Evolutionary conservation across 2,797 vertebrate species (phyloP), one percentile per base, ranked within the genome.

Genomic region (Leucoraja ocellata): DNA sequence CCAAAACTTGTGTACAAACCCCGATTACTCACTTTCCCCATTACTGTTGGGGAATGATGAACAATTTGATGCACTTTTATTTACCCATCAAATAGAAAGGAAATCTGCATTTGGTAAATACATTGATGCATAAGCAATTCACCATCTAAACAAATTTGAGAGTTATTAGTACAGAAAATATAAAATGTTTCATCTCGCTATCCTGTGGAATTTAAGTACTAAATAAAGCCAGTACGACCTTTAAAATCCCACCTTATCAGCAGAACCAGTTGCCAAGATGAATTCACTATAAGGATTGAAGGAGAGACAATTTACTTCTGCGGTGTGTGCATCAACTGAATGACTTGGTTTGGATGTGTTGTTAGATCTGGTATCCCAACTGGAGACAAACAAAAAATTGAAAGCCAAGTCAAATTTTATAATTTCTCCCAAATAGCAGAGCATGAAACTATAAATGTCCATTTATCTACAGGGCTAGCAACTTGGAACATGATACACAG

Each of bases 211-310:
- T 77, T 77, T 5, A 74, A 3, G 23, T 23, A 77, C n/a, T 77
- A 77, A 32, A 77, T 4, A 21, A 23, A 39, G 28, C 36, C 8
- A 14, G 18, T 0, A 36, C 92, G 93, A 86, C 0, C 16, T 1
- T 0, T 16, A 90, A 77, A 46, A 32, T 83, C 9, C 46, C 90
- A 99, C 98, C 97, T 99, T 99, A 95, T 99, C 98, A 93, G 98
- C 98, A 91, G 99, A 99, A 94, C 99, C 99, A 23, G 98, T 98
- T 93, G 98, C 98, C 95, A 99, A 96, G 94, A 99, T 99, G 95
- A 99, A 99, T 95, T 99, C 99, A 46, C 99, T 99, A 83, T 99
- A 99, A 71, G 98, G 98, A 93, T 99, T 99, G 95, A 99, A 99
- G 88, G 98, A 99, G 28, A 99, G 96, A 95, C 99, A 99, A 96